Evolutionary conservation across 2,113 vertebrate species (phyloP), one percentile per base, ranked within the genome.

Genomic region (Oncorhynchus gorbuscha): DNA sequence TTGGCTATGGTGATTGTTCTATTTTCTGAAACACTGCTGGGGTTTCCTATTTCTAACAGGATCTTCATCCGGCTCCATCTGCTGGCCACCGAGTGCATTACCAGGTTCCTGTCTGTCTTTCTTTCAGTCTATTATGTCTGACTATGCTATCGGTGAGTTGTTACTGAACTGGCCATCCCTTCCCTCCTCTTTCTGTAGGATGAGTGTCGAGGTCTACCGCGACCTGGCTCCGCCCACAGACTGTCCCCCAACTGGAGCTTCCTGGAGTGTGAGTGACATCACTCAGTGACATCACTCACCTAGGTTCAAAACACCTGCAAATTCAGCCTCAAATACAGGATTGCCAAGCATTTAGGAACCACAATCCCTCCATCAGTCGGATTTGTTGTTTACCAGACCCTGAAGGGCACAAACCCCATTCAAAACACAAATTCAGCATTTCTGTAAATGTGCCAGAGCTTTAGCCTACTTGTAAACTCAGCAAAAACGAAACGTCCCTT

Each of bases 191-290:
- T 20, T 49, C 9, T 55, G 11, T 93, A 98, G 80, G 96, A 98
- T 87, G 93, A 94, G 84, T 80, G 71, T 80, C 32, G 89, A 84
- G 89, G 87, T 18, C 20, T 93, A 70, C 76, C 87, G 45, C 90
- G 95, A 89, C 93, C 94, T 11, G 92, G 94, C 77, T 97, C 97
- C 16, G 90, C 94, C 77, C 95, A 95, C 84, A 93, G 95, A 85
- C 95, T 99, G 45, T 99, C 97, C 75, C 89, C 96, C 24, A 95
- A 95, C 90, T 99, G 98, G 98, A 99, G 97, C 93, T 99, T 99
- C 92, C 94, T 99, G 87, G 98, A 99, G 1, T 98, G 98, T 99
- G 88, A 97, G 96, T 95, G 64, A 79, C 24, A 13, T 18, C 14
- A 51, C 49, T 55, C 14, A 97, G 96, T 95, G 64, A 79, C 24